These are phyloP conservation scores for Heloderma charlesbogerti DNA, from an alignment of 2,113 vertebrate species.

Conservation along the genomic window DNA sequence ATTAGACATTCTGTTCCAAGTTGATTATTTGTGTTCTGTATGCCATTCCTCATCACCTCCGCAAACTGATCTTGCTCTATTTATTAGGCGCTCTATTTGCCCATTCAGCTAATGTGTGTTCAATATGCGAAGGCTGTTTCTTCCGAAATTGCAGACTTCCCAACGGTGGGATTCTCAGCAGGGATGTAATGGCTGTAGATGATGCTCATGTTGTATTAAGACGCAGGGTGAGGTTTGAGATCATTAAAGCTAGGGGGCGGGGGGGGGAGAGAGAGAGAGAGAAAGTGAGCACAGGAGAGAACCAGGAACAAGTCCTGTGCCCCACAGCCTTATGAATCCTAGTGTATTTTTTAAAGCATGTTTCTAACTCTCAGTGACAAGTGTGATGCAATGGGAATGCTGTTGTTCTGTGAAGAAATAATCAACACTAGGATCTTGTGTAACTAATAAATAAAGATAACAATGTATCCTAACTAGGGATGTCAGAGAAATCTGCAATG, in stretches of 20 bases:
- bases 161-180: background rate
- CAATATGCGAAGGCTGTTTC: slow-evolving; percentile 43
- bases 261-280: background rate
- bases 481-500: too few species aligned
- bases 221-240: background rate
- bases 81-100: slow-evolving; percentile 51
- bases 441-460: background rate
- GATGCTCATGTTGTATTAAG: background rate
- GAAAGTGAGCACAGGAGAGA: background rate
- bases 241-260: background rate
- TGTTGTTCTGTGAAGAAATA: background rate
- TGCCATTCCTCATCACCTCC: slow-evolving; percentile 57
- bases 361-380: background rate
- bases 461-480: too few species aligned
- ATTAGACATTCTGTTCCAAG: slow-evolving; percentile 32
- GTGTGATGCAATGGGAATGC: background rate
- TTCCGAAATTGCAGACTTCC: slow-evolving; percentile 13
- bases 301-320: too few species aligned
- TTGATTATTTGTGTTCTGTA: slow-evolving; percentile 65
- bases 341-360: background rate
- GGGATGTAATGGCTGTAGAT: background rate
- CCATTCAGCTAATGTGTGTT: slow-evolving; percentile 53
- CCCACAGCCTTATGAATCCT: background rate
- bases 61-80: background rate
- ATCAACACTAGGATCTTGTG: background rate